Evolutionary conservation across 2,888 invertebrate species (phyloP).

Genomic region (Zaprionus bogoriensis): DNA sequence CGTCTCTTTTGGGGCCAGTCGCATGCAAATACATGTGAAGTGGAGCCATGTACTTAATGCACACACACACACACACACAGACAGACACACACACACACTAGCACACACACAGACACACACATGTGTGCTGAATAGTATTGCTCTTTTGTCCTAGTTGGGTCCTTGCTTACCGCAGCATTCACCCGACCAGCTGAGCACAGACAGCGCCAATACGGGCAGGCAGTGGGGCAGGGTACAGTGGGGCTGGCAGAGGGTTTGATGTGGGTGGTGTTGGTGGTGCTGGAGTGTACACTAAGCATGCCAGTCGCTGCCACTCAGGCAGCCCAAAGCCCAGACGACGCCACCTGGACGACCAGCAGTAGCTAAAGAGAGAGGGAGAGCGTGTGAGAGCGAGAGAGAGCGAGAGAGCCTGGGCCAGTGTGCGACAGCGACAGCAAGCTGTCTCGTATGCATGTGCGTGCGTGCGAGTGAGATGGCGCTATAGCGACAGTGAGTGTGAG

Average conservation of each 20-base stretch:
- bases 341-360: constrained; percentile 59
- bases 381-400: not conserved
- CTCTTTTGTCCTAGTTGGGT: constrained; percentile 77
- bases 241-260: not conserved
- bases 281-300: constrained; percentile 41
- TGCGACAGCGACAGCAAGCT: constrained; percentile 6
- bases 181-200: constrained; percentile 44
- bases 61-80: constrained; percentile 36
- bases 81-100: constrained; percentile 2
- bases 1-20: constrained; percentile 55
- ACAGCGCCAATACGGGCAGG: not conserved
- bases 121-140: constrained; percentile 66
- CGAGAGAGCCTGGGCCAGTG: constrained; percentile 1
- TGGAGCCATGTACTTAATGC: constrained; percentile 57
- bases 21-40: constrained; percentile 57
- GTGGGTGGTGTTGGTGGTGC: not conserved
- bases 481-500: constrained; percentile 3
- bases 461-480: not conserved
- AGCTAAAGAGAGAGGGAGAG: constrained; percentile 14
- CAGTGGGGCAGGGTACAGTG: not conserved
- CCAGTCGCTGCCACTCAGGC: constrained; percentile 75
- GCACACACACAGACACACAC: constrained; percentile 18
- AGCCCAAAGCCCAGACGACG: constrained; percentile 55
- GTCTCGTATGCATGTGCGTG: not conserved
- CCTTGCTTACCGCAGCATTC: constrained; percentile 64